Conservation (phyloP, 2,113 vertebrate genomes). For the Thunnus maccoyii region DNA sequence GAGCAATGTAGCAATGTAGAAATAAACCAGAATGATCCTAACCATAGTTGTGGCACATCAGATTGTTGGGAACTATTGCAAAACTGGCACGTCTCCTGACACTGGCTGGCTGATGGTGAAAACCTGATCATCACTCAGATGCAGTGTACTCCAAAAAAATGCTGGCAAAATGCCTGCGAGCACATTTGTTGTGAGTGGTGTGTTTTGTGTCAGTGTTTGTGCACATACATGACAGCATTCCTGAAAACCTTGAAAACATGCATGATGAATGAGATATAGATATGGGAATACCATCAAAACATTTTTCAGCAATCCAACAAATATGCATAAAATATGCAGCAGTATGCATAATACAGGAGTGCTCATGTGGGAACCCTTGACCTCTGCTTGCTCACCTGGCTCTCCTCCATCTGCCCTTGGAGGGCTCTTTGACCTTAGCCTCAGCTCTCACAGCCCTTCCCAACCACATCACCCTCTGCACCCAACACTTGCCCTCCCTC, state of each 20-base stretch:
- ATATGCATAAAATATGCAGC: conserved; percentile 61
- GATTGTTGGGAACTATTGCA: background rate
- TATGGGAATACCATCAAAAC: conserved; percentile 14
- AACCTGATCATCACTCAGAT: conserved; percentile 1
- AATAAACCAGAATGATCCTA: too few relatives aligned
- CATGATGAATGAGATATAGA: conserved; percentile 13
- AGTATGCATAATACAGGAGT: conserved; percentile 39
- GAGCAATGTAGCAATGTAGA: too few relatives aligned
- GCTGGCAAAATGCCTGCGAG: background rate
- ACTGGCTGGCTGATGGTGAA: conserved; percentile 47
- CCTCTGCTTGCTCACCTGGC: conserved; percentile 18
- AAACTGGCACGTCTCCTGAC: conserved; percentile 50
- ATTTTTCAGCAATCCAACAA: conserved; percentile 27
- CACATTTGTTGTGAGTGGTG: background rate
- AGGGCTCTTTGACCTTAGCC: conserved; percentile 26
- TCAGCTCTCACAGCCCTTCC: background rate
- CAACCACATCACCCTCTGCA: background rate
- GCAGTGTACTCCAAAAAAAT: conserved; percentile 12
- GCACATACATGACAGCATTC: background rate
- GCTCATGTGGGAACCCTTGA: conserved; percentile 48
- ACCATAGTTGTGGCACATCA: background rate
- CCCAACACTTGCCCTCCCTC: background rate
- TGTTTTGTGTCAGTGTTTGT: background rate
- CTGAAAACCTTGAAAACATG: conserved; percentile 18
- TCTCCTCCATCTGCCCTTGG: conserved; percentile 34